A percentile compares a stretch with the other conserved stretches of the same genome.
Conservation (phyloP, 2,113 vertebrate genomes). For the Rhynchomys soricoides region DNA sequence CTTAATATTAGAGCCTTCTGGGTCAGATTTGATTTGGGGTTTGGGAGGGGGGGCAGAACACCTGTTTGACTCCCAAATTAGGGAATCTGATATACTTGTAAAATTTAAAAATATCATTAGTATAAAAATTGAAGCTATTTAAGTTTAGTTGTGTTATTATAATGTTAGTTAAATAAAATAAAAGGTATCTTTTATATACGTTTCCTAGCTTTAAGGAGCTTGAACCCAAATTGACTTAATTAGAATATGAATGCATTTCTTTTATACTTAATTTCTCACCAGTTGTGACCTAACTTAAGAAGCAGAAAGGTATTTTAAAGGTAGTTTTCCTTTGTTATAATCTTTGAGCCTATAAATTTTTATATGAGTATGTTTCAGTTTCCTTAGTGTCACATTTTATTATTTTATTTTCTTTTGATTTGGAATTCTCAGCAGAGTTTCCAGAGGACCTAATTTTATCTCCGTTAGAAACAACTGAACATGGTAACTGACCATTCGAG, state of each 20-base stretch:
- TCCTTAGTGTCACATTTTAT: constrained; percentile 8
- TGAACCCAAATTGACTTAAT: background rate
- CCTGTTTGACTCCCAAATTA: constrained; percentile 83
- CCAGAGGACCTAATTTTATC: background rate
- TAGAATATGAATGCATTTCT: background rate
- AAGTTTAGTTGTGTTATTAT: background rate
- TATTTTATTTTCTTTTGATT: constrained; percentile 42
- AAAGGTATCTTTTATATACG: background rate
- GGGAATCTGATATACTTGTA: constrained; percentile 75
- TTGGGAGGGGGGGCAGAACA: constrained; percentile 65
- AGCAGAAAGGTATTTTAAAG: background rate
- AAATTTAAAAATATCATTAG: constrained; percentile 70
- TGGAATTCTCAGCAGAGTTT: background rate
- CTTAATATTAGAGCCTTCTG: constrained; percentile 85
- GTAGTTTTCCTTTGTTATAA: background rate
- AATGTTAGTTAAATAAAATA: constrained; percentile 26
- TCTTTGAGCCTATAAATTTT: constrained; percentile 31
- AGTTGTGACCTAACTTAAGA: background rate
- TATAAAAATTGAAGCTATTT: constrained; percentile 30
- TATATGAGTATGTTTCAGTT: background rate
- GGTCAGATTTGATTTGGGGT: constrained; percentile 85
- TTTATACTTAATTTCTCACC: background rate
- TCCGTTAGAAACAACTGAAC: background rate
- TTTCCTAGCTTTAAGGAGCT: background rate
- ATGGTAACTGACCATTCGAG: background rate